Percentiles rank a stretch among this genome's conserved stretches.
phyloP scores from a whole-genome alignment of 2,888 invertebrate genomes.

The Andrena bicolor region DNA sequence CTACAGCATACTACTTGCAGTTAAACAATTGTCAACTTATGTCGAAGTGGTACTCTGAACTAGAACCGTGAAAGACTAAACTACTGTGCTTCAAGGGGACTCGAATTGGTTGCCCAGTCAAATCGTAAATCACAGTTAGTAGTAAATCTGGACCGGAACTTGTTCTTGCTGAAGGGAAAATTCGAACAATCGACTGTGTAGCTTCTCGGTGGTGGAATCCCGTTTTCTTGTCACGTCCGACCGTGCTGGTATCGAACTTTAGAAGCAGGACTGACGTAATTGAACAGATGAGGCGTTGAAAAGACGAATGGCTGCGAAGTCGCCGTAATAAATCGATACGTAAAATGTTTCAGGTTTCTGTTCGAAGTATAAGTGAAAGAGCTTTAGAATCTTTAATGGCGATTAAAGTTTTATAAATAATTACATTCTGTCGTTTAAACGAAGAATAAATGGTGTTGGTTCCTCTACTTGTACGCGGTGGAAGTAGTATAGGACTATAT shows the following conservation, averaged over 20 bases:
- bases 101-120: conserved; percentile 8
- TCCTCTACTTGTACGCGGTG: no score
- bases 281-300: conserved; percentile 6
- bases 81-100: neutral
- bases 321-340: neutral
- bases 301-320: neutral
- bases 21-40: neutral
- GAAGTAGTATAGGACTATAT: no score
- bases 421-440: no score
- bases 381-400: no score
- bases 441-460: no score
- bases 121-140: conserved; percentile 15
- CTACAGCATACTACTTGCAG: neutral
- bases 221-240: conserved; percentile 30
- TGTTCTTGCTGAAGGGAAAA: conserved; percentile 34
- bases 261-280: conserved; percentile 13
- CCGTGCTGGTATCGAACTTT: conserved; percentile 7
- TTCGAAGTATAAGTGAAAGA: neutral
- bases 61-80: neutral
- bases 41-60: neutral
- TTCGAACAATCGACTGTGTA: conserved; percentile 26
- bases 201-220: conserved; percentile 3
- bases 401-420: no score
- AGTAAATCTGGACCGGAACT: conserved; percentile 29
- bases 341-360: neutral